A percentile compares a stretch with the other conserved stretches of the same genome.
Evolutionary conservation across 2,888 invertebrate species (phyloP).

Genomic region (Acanthococcus lagerstroemiae): DNA sequence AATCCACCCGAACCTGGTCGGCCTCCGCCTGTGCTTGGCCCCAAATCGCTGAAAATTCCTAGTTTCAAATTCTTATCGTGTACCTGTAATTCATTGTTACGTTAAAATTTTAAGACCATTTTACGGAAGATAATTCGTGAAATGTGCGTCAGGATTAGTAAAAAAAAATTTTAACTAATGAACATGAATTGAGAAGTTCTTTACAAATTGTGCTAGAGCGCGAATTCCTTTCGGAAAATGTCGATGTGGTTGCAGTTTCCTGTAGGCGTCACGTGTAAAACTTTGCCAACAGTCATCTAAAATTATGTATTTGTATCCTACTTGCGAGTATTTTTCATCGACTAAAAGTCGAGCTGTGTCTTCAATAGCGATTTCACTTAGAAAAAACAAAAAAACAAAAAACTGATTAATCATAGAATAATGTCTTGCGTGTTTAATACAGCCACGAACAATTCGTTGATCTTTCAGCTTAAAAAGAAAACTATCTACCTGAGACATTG

Average conservation of each 20-base stretch:
- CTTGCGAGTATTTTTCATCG: constrained; percentile 50
- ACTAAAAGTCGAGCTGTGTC: constrained; percentile 49
- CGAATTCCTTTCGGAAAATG: constrained; percentile 53
- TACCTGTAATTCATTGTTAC: constrained; percentile 44
- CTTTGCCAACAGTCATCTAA: constrained; percentile 55
- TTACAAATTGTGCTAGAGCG: constrained; percentile 51
- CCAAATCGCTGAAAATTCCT: constrained; percentile 53
- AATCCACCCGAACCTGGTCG: constrained; percentile 47
- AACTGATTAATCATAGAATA: too few relatives aligned
- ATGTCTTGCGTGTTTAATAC: too few relatives aligned
- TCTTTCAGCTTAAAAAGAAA: too few relatives aligned
- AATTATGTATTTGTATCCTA: constrained; percentile 51
- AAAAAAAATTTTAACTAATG: not conserved
- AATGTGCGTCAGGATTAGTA: not conserved
- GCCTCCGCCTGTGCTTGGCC: constrained; percentile 49
- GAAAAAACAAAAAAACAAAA: constrained; percentile 35
- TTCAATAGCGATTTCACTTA: constrained; percentile 48
- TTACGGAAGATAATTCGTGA: not conserved
- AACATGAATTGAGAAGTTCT: constrained; percentile 36
- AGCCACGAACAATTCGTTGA: too few relatives aligned
- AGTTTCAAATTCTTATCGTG: constrained; percentile 48
- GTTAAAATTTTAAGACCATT: not conserved
- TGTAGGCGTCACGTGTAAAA: constrained; percentile 44
- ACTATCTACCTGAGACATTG: constrained; percentile 55
- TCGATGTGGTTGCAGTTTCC: constrained; percentile 48